These are phyloP conservation scores for Drosophila phalerata DNA, from an alignment of 2,888 invertebrate species.

Conservation along the genomic window DNA sequence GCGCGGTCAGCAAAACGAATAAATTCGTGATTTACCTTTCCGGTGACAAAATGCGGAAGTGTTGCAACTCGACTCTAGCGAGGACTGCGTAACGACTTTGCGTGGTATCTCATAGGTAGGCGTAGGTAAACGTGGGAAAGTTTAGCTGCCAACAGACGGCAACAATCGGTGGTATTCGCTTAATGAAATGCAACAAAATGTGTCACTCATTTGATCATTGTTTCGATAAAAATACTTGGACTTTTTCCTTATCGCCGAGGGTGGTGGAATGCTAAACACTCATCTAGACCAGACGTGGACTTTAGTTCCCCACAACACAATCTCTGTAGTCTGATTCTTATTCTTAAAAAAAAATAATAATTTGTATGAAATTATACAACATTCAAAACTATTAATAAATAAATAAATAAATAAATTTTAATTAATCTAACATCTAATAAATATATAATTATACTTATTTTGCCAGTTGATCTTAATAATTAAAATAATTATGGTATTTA, in stretches of 20 bases:
- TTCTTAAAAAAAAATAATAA: too few species aligned
- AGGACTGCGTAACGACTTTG: conserved; percentile 40
- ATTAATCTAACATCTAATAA: too few species aligned
- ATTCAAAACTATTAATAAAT: too few species aligned
- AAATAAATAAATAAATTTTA: too few species aligned
- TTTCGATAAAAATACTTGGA: conserved; percentile 39
- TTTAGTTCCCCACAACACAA: not conserved
- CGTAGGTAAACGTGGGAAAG: conserved; percentile 71
- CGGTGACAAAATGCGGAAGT: conserved; percentile 78
- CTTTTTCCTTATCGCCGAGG: conserved; percentile 26
- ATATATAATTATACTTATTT: too few species aligned
- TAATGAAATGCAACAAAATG: conserved; percentile 77
- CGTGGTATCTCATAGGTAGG: conserved; percentile 55
- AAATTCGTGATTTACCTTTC: conserved; percentile 78
- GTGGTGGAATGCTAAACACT: conserved; percentile 42
- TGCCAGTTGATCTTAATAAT: too few species aligned
- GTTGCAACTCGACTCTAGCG: conserved; percentile 58
- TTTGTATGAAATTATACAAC: too few species aligned
- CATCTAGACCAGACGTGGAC: conserved; percentile 5
- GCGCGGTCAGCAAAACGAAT: conserved; percentile 66
- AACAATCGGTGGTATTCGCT: conserved; percentile 47
- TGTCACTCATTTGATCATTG: conserved; percentile 49
- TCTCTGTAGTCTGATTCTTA: not conserved
- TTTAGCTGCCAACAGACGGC: conserved; percentile 57
- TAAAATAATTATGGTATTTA: too few species aligned